Evolutionary conservation across 2,797 vertebrate genomes (phyloP), one percentile per base, ranked within the genome.

Genomic region (Orestias chungarensis): DNA sequence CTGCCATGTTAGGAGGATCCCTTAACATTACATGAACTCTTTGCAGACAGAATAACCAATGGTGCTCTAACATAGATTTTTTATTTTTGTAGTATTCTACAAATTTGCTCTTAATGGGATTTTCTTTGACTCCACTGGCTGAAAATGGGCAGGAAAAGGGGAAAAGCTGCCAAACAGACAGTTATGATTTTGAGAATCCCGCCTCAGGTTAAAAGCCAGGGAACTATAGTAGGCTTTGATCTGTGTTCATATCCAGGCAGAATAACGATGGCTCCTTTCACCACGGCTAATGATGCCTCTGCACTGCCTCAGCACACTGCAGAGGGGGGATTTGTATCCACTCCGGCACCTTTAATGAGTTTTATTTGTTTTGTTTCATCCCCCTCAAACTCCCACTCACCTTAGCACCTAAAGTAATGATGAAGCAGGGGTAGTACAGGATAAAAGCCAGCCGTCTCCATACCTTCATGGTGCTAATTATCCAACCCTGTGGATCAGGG

Each of bases 311-410:
- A 75, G 66, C 70, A 64, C 12, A 47, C 71, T 67, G 76, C 77
- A 68, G 70, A 70, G 43, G 77, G 57, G 78, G 80, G 85, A 81
- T 88, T 87, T 88, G 78, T 82, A 85, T 1, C 74, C 86, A 81
- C 78, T 76, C 71, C 44, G 76, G 82, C 78, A 71, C 73, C 81
- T 87, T 86, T 91, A 91, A 93, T 92, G 87, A 92, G 87, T 88
- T 91, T 84, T 91, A 90, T 92, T 91, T 92, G 87, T 92, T 92
- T 85, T 86, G 78, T 85, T 91, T 90, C 86, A 88, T 89, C 80
- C 86, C 70, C 86, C 76, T 86, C 81, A 76, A 78, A 78, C 86
- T 86, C 82, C 81, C 71, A 62, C 81, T 91, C 86, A 87, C 88
- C 80, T 84, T 81, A 64, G 64, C 64, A 86, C 70, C 80, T 74